Conservation (phyloP, 2,113 vertebrate species). For the Theristicus caerulescens region DNA sequence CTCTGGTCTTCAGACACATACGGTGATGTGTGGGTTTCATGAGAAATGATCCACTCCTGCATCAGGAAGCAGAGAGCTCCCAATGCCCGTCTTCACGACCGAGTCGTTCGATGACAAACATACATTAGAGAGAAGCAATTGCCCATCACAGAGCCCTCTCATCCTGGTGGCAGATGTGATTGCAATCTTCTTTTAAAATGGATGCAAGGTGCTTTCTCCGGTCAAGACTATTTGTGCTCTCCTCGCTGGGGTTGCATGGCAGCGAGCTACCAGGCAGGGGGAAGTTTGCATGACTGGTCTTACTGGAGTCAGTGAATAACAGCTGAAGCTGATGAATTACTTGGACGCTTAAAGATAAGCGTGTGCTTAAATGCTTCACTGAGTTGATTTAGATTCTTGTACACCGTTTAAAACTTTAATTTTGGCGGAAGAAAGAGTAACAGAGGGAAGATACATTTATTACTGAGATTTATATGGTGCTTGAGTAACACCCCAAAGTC, state of each 20-base stretch:
- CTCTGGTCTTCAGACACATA: constrained; percentile 6
- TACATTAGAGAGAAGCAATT: background rate
- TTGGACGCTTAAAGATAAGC: background rate
- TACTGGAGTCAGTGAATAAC: background rate
- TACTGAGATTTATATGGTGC: background rate
- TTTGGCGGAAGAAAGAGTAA: background rate
- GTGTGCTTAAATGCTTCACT: background rate
- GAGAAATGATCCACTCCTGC: constrained; percentile 6
- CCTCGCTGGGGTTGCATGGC: background rate
- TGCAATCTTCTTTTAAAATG: background rate
- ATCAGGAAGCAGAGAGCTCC: constrained; percentile 3
- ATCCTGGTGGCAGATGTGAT: background rate
- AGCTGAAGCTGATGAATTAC: background rate
- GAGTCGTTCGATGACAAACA: background rate
- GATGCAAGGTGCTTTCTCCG: background rate
- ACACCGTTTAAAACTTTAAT: background rate
- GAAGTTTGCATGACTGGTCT: background rate
- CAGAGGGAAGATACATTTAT: background rate
- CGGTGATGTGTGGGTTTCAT: background rate
- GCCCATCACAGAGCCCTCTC: background rate
- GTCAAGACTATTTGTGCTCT: background rate
- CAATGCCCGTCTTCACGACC: background rate
- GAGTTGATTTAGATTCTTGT: background rate
- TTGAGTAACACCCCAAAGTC: background rate
- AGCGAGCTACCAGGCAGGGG: background rate